phyloP scores from a whole-genome alignment of 2,888 invertebrate genomes.

The Mechanitis mazaeus region DNA sequence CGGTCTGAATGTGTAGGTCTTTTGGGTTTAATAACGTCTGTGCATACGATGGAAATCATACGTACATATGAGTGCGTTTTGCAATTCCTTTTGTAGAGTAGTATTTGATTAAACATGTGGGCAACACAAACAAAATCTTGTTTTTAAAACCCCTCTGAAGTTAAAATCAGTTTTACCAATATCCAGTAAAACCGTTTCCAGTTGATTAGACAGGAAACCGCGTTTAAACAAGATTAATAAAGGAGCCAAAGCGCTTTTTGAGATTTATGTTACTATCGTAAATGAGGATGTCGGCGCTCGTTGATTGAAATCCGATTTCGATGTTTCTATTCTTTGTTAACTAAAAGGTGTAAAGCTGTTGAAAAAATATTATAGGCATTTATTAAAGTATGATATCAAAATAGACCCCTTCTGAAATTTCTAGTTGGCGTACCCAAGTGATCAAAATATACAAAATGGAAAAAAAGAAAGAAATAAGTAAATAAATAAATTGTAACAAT shows the following conservation, averaged over 20 bases:
- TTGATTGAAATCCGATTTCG: conserved; percentile 11
- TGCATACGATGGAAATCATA: too few species aligned
- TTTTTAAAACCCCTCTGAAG: conserved; percentile 10
- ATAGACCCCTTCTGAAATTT: too few species aligned
- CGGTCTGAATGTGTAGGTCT: too few species aligned
- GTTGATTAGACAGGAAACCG: conserved; percentile 45
- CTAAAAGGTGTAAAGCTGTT: not conserved
- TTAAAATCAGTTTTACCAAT: conserved; percentile 31
- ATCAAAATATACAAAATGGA: too few species aligned
- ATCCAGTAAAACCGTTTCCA: conserved; percentile 40
- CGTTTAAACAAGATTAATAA: conserved; percentile 54
- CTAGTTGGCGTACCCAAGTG: too few species aligned
- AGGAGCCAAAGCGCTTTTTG: conserved; percentile 32
- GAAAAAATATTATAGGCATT: not conserved
- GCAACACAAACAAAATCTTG: not conserved
- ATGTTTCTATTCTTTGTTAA: conserved; percentile 7
- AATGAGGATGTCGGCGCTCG: conserved; percentile 14
- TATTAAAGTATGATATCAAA: too few species aligned
- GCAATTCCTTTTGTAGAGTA: too few species aligned
- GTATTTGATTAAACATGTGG: not conserved
- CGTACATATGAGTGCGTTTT: too few species aligned
- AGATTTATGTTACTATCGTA: conserved; percentile 14
- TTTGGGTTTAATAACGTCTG: too few species aligned
- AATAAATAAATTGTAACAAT: too few species aligned
- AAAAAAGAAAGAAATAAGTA: too few species aligned